phyloP scores from a whole-genome alignment of 1,140 invertebrate species.

The Drosophila arawakana region DNA sequence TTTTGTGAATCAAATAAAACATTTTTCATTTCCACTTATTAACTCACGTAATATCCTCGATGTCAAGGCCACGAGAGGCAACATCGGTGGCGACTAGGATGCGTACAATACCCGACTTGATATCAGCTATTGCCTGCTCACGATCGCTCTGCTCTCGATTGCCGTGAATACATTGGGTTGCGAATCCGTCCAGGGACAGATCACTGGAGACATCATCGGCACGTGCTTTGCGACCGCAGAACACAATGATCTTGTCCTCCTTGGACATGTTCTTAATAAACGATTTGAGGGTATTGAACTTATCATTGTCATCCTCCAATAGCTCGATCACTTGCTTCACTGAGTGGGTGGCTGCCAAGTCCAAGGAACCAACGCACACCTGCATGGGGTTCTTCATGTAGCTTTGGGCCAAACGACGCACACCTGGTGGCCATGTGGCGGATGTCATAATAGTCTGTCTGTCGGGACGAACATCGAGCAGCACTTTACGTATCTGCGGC shows the following conservation, averaged over 20 bases:
- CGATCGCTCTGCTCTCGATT: conserved; percentile 93
- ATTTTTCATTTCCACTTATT: neutral
- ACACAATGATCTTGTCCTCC: conserved; percentile 94
- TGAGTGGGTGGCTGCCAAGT: conserved; percentile 93
- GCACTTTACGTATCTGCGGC: conserved; percentile 93
- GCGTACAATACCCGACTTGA: conserved; percentile 89
- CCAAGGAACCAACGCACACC: conserved; percentile 94
- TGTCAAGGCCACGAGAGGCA: conserved; percentile 95
- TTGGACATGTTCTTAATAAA: conserved; percentile 86
- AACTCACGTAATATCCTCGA: conserved; percentile 94
- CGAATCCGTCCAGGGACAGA: conserved; percentile 88
- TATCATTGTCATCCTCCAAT: conserved; percentile 90
- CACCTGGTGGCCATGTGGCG: conserved; percentile 95
- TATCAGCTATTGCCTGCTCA: conserved; percentile 93
- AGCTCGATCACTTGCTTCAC: conserved; percentile 92
- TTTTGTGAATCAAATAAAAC: too few species aligned
- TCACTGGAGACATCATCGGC: conserved; percentile 93
- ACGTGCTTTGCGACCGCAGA: conserved; percentile 93
- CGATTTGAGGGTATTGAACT: conserved; percentile 84
- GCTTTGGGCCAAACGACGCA: conserved; percentile 91
- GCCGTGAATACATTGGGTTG: conserved; percentile 94
- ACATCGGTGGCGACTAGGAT: conserved; percentile 98
- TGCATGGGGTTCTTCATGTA: conserved; percentile 96
- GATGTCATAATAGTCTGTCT: conserved; percentile 94
- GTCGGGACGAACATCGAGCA: conserved; percentile 91